A percentile compares a stretch with the other conserved stretches of the same genome.
Evolutionary conservation across 2,888 invertebrate species (phyloP).

Genomic region (Caenorhabditis uteleia): DNA sequence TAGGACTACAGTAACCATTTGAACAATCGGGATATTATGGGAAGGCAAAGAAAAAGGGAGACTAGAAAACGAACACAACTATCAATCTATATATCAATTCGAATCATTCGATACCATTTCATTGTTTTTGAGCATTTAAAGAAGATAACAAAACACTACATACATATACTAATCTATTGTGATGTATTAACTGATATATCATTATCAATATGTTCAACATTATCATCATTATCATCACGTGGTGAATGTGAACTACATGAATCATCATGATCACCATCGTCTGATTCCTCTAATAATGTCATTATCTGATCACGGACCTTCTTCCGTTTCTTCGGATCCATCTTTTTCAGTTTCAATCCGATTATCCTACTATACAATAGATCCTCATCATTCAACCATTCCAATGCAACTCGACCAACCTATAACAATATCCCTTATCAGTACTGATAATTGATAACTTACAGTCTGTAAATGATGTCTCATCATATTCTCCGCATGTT

Average conservation of each 20-base stretch:
- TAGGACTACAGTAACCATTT: no score
- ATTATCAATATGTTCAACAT: conserved; percentile 14
- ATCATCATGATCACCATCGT: conserved; percentile 33
- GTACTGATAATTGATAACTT: conserved; percentile 11
- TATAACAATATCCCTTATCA: no score
- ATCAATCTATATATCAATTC: no score
- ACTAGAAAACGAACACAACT: no score
- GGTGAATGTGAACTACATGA: conserved; percentile 34
- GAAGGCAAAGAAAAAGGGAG: no score
- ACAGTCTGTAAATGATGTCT: conserved; percentile 31
- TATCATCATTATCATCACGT: conserved; percentile 22
- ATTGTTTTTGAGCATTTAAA: no score
- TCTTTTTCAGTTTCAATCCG: conserved; percentile 58
- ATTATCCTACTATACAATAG: conserved; percentile 59
- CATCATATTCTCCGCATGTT: conserved; percentile 20
- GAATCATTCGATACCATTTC: no score
- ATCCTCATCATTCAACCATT: conserved; percentile 64
- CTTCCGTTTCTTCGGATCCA: conserved; percentile 56
- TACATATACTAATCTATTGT: no score
- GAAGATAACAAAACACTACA: no score
- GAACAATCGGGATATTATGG: no score
- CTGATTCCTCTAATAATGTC: conserved; percentile 55
- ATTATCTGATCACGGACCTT: conserved; percentile 55
- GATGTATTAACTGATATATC: no score
- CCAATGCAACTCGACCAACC: conserved; percentile 36